Evolutionary conservation across 2,888 invertebrate species (phyloP), one percentile per base, ranked within the genome.

Genomic region (Chymomyza caudatula): DNA sequence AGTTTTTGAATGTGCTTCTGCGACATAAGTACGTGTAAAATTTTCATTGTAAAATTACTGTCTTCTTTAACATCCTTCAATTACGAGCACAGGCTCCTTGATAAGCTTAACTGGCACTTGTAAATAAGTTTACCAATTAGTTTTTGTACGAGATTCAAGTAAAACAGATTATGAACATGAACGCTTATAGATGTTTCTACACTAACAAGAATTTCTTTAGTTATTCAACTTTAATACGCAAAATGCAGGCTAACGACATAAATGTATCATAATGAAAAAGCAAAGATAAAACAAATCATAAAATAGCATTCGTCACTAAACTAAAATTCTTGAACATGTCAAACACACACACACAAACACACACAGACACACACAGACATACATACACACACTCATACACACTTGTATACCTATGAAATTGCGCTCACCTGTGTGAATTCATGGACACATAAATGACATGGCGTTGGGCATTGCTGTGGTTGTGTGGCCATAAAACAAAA

Each of bases 201-300:
- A 25, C 25, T 25, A 25, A 25, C 3, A 25, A 25, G 3, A 25
- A 3, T 25, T 25, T 5, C 25, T 25, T 3, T 25, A 25, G 5
- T 4, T 5, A 25, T 4, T 25, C 1, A 29, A 29, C 29, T 6
- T 29, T 6, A 29, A 37, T 29, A 29, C 15, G 53, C 29, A 67
- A 71, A 76, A 78, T 78, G 76, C 73, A 77, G 71, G 67, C 83
- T 85, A 83, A 85, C 77, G 82, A 74, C 80, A 84, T 71, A 85
- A 80, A 82, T 83, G 85, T 71, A 74, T 71, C 80, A 74, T 78
- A 67, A 19, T 47, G 47, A 13, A 47, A 47, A 15, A 3, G n/a
- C 19, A 17, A 47, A 76, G 85, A 78, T 62, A 71, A 67, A 76
- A 71, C 77, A 85, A 75, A 77, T 76, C 61, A 59, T 23, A 59